These are phyloP conservation scores for Enteromius fasciolatus DNA, from an alignment of 2,797 vertebrate genomes.

Conservation along the genomic window DNA sequence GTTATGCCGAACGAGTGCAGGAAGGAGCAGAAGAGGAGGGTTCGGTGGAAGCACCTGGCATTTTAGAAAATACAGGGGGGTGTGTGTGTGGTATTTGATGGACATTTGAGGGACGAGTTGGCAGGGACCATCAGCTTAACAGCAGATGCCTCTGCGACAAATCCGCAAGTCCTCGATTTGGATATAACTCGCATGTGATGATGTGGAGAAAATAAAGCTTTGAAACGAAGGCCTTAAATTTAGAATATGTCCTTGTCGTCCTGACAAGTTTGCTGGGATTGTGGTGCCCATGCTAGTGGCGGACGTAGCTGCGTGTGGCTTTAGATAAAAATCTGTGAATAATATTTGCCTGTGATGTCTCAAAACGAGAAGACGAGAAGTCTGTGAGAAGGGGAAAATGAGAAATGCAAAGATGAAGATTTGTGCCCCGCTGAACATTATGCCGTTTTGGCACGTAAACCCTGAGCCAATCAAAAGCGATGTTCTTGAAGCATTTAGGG, in stretches of 20 bases:
- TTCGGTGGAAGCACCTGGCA: conserved; percentile 34
- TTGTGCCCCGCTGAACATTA: conserved; percentile 29
- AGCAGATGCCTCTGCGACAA: conserved; percentile 21
- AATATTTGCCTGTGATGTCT: conserved; percentile 26
- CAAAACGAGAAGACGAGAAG: conserved; percentile 14
- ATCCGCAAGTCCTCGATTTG: conserved; percentile 20
- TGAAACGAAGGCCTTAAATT: conserved; percentile 1
- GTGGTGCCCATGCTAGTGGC: background rate
- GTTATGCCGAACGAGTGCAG: conserved; percentile 36
- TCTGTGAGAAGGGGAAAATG: conserved; percentile 10
- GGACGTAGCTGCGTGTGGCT: background rate
- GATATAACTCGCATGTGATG: background rate
- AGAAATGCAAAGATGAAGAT: conserved; percentile 33
- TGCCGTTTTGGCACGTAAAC: background rate
- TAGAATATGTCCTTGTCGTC: conserved; percentile 16
- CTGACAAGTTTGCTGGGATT: conserved; percentile 7
- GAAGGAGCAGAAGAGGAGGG: conserved; percentile 33
- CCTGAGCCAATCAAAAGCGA: conserved; percentile 3
- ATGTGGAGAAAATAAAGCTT: conserved; percentile 27
- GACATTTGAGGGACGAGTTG: conserved; percentile 40
- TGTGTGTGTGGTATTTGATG: conserved; percentile 41
- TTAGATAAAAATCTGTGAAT: conserved; percentile 21
- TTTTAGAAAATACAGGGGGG: conserved; percentile 26
- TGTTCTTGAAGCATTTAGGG: conserved; percentile 19
- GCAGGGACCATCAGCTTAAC: conserved; percentile 30